Conservation (phyloP, 1,140 invertebrate genomes). For the Drosophila leontia region DNA sequence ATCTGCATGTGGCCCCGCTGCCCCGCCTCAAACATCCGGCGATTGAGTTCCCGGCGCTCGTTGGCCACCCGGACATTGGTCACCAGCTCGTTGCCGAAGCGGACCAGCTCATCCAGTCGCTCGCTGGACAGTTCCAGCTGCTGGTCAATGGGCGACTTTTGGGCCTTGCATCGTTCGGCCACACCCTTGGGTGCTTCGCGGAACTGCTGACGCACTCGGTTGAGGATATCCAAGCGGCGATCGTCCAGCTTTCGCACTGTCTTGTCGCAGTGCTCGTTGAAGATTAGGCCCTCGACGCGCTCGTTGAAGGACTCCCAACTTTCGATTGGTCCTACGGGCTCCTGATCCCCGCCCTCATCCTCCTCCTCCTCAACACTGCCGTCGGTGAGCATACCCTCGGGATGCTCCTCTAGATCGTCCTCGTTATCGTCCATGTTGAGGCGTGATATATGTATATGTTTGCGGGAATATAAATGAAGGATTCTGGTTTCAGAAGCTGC, state of each 20-base stretch:
- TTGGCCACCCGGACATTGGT: constrained; percentile 90
- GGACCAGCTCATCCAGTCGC: constrained; percentile 84
- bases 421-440: constrained; percentile 56
- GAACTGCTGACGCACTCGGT: constrained; percentile 43
- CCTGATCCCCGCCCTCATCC: constrained; percentile 11
- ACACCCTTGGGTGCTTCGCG: constrained; percentile 55
- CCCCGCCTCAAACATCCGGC: constrained; percentile 85
- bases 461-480: neutral
- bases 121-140: constrained; percentile 71
- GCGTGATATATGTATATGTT: neutral
- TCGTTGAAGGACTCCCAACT: constrained; percentile 68
- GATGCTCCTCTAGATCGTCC: constrained; percentile 51
- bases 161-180: constrained; percentile 46
- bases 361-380: constrained; percentile 36
- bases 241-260: constrained; percentile 47
- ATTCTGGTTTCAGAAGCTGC: neutral
- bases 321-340: constrained; percentile 16
- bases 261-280: constrained; percentile 56
- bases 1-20: constrained; percentile 72
- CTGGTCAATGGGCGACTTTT: constrained; percentile 69
- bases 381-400: constrained; percentile 24
- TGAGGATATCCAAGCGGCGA: constrained; percentile 33
- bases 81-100: constrained; percentile 90
- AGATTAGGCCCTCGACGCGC: constrained; percentile 52
- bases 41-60: constrained; percentile 89